A percentile compares a stretch with the other conserved stretches of the same genome.
These are phyloP conservation scores for Siphamia tubifer DNA, from an alignment of 2,113 vertebrate genomes.

Conservation along the genomic window DNA sequence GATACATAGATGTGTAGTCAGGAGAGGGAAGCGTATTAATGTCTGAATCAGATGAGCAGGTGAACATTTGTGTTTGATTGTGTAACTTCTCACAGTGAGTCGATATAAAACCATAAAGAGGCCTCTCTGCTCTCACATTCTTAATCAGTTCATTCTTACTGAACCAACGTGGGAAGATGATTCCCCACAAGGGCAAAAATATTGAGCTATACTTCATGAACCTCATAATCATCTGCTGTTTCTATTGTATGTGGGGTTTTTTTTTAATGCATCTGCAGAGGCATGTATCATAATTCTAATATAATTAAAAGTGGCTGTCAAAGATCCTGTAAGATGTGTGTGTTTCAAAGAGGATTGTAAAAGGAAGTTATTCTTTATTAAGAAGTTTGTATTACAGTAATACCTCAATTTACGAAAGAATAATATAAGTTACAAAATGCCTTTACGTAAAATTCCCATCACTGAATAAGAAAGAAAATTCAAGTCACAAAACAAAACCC, in stretches of 20 bases:
- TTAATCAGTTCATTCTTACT: not conserved
- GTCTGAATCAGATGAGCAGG: not conserved
- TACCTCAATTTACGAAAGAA: no score
- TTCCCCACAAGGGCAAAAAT: not conserved
- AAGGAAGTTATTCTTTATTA: not conserved
- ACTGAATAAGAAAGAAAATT: no score
- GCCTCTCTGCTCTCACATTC: not conserved
- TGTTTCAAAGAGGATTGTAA: not conserved
- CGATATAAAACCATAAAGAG: not conserved
- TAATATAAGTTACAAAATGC: no score
- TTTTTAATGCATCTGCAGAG: not conserved
- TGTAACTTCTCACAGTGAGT: not conserved
- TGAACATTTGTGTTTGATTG: not conserved
- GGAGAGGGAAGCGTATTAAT: not conserved
- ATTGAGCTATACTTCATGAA: not conserved
- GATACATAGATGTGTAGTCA: not conserved
- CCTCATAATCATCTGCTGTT: not conserved
- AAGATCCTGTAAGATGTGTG: accelerated
- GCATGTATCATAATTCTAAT: not conserved
- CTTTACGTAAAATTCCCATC: no score
- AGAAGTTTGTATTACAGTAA: no score
- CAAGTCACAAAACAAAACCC: no score
- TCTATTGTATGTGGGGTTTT: not conserved
- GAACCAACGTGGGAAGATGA: not conserved
- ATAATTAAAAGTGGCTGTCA: not conserved